A percentile compares a stretch with the other conserved stretches of the same genome.
Conservation (phyloP, 2,888 invertebrate species). For the Leptopilina drosophilae region DNA sequence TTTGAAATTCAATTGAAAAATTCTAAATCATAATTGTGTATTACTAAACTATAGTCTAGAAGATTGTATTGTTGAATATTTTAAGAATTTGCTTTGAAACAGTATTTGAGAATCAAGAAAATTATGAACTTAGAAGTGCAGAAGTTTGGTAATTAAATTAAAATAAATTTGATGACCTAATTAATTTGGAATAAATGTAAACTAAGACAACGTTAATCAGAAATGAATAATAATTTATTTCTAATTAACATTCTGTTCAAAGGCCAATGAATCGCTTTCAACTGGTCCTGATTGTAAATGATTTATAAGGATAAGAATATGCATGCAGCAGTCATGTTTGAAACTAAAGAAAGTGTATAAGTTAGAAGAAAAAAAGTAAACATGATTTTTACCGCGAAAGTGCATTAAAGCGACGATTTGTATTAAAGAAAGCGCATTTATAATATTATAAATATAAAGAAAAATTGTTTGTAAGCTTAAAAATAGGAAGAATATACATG, state of each 20-base stretch:
- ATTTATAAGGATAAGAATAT: slow-evolving; percentile 27
- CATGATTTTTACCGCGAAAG: slow-evolving; percentile 3
- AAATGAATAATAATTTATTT: not conserved
- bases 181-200: not conserved
- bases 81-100: not conserved
- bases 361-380: slow-evolving; percentile 10
- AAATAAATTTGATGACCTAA: not conserved
- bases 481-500: not conserved
- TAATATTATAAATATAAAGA: slow-evolving; percentile 23
- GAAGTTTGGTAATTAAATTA: not conserved
- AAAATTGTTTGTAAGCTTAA: not conserved
- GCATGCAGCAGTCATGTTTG: not conserved
- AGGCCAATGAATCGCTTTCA: slow-evolving; percentile 12
- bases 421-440: slow-evolving; percentile 24
- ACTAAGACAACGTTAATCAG: not conserved
- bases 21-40: not conserved
- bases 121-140: not conserved
- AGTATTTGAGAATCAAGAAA: not conserved
- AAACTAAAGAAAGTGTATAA: slow-evolving; percentile 31
- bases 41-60: not conserved
- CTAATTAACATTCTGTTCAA: not conserved
- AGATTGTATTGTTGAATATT: not conserved
- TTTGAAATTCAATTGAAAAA: too few relatives aligned
- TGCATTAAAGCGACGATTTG: slow-evolving; percentile 26
- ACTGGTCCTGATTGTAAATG: slow-evolving; percentile 26